phyloP scores from a whole-genome alignment of 1,140 invertebrate species.

The Euura lappo region DNA sequence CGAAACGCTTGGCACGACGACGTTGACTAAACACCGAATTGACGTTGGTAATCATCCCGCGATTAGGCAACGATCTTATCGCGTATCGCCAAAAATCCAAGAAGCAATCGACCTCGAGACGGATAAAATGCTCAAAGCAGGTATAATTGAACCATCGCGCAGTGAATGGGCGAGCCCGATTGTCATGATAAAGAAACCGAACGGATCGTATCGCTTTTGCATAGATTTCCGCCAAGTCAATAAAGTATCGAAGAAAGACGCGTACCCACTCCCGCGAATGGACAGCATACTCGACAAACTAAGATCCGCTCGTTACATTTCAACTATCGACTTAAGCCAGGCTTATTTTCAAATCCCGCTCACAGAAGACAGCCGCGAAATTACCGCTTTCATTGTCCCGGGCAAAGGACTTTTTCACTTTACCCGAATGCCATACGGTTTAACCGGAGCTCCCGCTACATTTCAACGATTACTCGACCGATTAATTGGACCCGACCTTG shows the following conservation, averaged over 20 bases:
- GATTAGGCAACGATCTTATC: slow-evolving; percentile 23
- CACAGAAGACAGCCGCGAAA: too few relatives aligned
- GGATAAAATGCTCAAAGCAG: slow-evolving; percentile 35
- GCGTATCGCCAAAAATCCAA: slow-evolving; percentile 20
- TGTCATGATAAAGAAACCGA: slow-evolving; percentile 47
- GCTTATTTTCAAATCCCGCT: slow-evolving; percentile 26
- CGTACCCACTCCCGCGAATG: slow-evolving; percentile 41
- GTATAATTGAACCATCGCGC: slow-evolving; percentile 44
- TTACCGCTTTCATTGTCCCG: slow-evolving; percentile 8
- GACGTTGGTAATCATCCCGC: slow-evolving; percentile 12
- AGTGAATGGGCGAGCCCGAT: slow-evolving; percentile 48
- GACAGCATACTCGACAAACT: slow-evolving; percentile 48
- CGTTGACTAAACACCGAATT: neutral
- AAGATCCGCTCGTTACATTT: slow-evolving; percentile 41
- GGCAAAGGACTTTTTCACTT: slow-evolving; percentile 6
- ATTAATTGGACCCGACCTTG: slow-evolving; percentile 20
- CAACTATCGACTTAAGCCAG: slow-evolving; percentile 38
- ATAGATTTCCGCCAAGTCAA: slow-evolving; percentile 49
- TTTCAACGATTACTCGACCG: slow-evolving; percentile 23
- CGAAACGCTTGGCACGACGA: neutral
- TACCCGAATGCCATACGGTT: neutral
- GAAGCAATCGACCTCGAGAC: slow-evolving; percentile 20
- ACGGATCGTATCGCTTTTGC: slow-evolving; percentile 42
- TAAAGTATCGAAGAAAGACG: slow-evolving; percentile 36
- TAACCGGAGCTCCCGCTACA: neutral